These are phyloP conservation scores for Oegoconia quadripuncta DNA, from an alignment of 2,888 invertebrate genomes.

Conservation along the genomic window DNA sequence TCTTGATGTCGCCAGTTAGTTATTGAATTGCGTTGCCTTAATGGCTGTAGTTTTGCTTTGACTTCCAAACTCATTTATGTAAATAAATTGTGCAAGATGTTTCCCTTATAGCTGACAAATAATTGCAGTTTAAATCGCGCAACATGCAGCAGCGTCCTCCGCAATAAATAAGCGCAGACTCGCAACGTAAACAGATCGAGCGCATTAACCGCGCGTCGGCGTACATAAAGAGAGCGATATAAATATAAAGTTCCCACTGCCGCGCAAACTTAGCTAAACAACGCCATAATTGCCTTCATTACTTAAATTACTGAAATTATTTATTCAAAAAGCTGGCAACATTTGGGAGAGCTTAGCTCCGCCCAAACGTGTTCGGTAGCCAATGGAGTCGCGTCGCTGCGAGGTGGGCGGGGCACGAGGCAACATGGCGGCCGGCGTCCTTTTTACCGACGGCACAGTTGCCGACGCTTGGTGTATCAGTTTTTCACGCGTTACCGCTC, in stretches of 20 bases:
- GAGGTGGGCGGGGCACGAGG: conserved; percentile 55
- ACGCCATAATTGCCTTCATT: conserved; percentile 80
- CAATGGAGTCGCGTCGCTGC: conserved; percentile 45
- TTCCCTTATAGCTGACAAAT: conserved; percentile 65
- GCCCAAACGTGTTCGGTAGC: conserved; percentile 38
- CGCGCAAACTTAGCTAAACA: conserved; percentile 80
- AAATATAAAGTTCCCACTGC: conserved; percentile 78
- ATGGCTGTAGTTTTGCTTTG: neutral
- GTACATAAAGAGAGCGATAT: conserved; percentile 78
- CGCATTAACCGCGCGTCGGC: conserved; percentile 77
- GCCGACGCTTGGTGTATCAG: conserved; percentile 35
- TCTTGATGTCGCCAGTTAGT: neutral
- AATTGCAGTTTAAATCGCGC: conserved; percentile 76
- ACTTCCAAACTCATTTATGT: conserved; percentile 7
- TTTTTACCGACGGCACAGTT: conserved; percentile 32
- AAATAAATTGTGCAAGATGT: conserved; percentile 59
- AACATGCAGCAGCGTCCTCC: conserved; percentile 63
- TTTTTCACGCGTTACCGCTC: conserved; percentile 36
- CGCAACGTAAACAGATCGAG: conserved; percentile 77
- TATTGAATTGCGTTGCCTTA: neutral
- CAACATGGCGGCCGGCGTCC: conserved; percentile 68
- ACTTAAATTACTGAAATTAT: conserved; percentile 80
- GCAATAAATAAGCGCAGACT: conserved; percentile 70
- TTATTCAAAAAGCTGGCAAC: conserved; percentile 80
- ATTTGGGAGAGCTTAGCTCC: conserved; percentile 59